Conservation (phyloP, 2,797 vertebrate genomes). For the Sebastolobus altivelis region DNA sequence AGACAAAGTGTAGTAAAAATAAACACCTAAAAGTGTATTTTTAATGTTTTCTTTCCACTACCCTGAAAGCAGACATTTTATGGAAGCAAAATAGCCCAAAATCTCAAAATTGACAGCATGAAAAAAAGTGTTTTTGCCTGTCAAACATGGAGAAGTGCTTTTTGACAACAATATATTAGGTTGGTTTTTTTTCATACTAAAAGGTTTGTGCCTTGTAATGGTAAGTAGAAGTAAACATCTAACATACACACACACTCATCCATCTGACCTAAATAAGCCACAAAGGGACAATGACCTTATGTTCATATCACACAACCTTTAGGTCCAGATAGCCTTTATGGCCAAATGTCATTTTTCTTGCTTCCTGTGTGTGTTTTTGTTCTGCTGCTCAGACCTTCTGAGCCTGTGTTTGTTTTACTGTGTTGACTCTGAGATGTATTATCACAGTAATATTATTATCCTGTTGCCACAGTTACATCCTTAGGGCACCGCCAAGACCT, state of each 20-base stretch:
- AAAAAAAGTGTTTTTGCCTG: background rate
- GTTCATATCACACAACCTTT: constrained; percentile 22
- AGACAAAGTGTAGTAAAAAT: background rate
- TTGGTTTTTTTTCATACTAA: background rate
- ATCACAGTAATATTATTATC: constrained; percentile 13
- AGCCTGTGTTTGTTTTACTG: background rate
- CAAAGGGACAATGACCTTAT: constrained; percentile 17
- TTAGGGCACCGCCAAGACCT: background rate
- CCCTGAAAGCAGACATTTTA: background rate
- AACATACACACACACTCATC: background rate
- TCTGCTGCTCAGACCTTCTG: constrained; percentile 37
- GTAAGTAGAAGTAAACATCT: background rate
- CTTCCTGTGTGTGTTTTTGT: constrained; percentile 19
- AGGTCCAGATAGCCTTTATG: constrained; percentile 36
- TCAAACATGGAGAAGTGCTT: background rate
- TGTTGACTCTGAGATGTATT: constrained; percentile 18
- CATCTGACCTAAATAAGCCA: constrained; percentile 16
- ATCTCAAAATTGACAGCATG: background rate
- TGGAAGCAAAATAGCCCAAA: background rate
- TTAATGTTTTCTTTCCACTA: background rate
- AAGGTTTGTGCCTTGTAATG: background rate
- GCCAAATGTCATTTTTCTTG: constrained; percentile 42
- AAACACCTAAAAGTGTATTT: background rate
- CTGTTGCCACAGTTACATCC: background rate
- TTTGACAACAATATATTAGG: background rate